These are phyloP conservation scores for Lamproptera curius DNA, from an alignment of 2,888 invertebrate species.

Conservation along the genomic window DNA sequence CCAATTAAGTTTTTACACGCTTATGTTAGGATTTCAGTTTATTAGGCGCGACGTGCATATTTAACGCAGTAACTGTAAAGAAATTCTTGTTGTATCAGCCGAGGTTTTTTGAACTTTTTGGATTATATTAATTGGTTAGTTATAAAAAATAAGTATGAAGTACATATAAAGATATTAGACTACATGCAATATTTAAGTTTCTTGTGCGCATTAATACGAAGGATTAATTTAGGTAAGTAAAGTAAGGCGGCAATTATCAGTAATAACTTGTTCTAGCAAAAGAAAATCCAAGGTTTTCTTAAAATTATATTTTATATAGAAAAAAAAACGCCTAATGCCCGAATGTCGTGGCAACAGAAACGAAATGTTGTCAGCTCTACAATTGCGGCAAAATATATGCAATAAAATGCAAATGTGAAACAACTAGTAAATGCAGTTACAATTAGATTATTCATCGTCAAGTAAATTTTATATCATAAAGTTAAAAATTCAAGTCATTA, in stretches of 20 bases:
- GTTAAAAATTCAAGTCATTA: too few species aligned
- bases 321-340: slow-evolving; percentile 3
- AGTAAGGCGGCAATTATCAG: background rate
- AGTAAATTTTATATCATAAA: too few species aligned
- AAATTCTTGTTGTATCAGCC: too few species aligned
- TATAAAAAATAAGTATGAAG: too few species aligned
- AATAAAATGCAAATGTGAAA: slow-evolving; percentile 15
- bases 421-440: slow-evolving; percentile 29
- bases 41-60: background rate
- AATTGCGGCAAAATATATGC: slow-evolving; percentile 3
- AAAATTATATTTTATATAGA: background rate
- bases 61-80: background rate
- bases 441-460: too few species aligned
- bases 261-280: background rate
- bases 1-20: slow-evolving; percentile 6
- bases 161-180: background rate
- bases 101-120: too few species aligned
- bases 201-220: background rate
- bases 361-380: slow-evolving; percentile 1
- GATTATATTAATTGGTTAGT: too few species aligned
- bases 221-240: background rate
- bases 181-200: background rate
- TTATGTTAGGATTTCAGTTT: slow-evolving; percentile 2
- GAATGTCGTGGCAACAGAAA: slow-evolving; percentile 7
- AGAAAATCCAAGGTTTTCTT: too few species aligned